Base-by-base conservation (phyloP, 2,797 vertebrate genomes). In the Decapterus maruadsi region DNA sequence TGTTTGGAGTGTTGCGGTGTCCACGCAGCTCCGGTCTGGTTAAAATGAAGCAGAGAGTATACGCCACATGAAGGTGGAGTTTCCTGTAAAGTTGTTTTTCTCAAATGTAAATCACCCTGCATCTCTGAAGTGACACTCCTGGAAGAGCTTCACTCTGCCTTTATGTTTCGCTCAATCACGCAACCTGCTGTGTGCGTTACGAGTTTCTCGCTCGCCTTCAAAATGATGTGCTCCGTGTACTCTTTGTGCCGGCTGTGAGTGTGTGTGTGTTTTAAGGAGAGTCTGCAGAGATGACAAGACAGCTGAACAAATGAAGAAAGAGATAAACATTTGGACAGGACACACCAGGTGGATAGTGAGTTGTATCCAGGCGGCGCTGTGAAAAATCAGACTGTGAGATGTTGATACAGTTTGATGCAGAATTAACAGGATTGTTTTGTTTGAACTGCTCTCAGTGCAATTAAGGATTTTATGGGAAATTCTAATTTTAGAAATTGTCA, bases 241-340 rank as follows among this genome's bases (percentile, higher is more conserved):
- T 78, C n/a, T 59, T 58, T 58, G 34, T 50, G 54, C 34, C 38
- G 51, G 60, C 8, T 2, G 51, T 42, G 7, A 38, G 55, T 57
- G 55, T 68, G 77, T 64, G 73, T 64, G 73, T 64, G 42, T 70
- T 54, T 72, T 67, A 43, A 64, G 45, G 14, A 34, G 72, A 61
- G 43, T 82, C 64, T 82, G 72, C 36, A 20, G 78, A 72, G 76
- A 80, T 61, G 78, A 85, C 69, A 59, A 80, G 86, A 77, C 90
- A 91, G 91, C 90, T 92, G 90, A 92, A 78, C 87, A 93, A 92
- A 93, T 87, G 73, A 82, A 85, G 83, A 67, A 66, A 68, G 77
- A 72, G 72, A 71, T 69, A 81, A 85, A 84, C 89, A 86, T 88
- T 89, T 90, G 75, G 80, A 86, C 80, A 72, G 89, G 80, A 85